These are phyloP conservation scores for Trachelus tabidus DNA, from an alignment of 2,888 invertebrate genomes.

Conservation along the genomic window DNA sequence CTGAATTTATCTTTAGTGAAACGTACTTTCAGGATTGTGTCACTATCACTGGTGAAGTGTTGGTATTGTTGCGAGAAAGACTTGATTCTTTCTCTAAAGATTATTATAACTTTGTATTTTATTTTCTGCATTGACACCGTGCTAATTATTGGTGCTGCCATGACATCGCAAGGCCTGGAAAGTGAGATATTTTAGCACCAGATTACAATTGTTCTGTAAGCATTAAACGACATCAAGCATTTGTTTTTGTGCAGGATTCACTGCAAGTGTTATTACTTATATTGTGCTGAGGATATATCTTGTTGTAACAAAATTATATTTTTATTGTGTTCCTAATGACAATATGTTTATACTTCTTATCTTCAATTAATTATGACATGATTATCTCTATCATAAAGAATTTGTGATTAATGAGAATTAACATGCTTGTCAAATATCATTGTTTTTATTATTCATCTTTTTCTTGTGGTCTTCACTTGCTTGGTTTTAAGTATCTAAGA, in stretches of 20 bases:
- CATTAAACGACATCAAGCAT: not conserved
- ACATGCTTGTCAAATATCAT: not conserved
- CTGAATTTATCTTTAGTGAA: not conserved
- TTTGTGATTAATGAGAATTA: not conserved
- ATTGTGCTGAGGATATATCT: not conserved
- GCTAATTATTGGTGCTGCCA: not conserved
- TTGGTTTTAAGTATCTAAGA: not conserved
- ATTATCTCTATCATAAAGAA: not conserved
- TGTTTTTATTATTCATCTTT: not conserved
- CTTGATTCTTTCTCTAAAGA: not conserved
- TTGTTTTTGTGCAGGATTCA: not conserved
- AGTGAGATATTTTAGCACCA: conserved; percentile 4
- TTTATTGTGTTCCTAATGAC: not conserved
- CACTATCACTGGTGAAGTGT: not conserved
- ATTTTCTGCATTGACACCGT: not conserved
- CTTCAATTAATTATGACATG: not conserved
- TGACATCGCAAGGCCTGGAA: conserved; percentile 10
- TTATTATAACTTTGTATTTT: not conserved
- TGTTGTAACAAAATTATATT: not conserved
- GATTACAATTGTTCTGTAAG: conserved; percentile 31
- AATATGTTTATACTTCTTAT: not conserved
- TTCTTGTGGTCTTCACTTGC: not conserved
- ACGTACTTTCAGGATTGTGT: not conserved
- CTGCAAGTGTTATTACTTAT: not conserved
- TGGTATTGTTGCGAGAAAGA: not conserved